Evolutionary conservation across 1,140 invertebrate genomes (phyloP).

Genomic region (Drosophila miranda): DNA sequence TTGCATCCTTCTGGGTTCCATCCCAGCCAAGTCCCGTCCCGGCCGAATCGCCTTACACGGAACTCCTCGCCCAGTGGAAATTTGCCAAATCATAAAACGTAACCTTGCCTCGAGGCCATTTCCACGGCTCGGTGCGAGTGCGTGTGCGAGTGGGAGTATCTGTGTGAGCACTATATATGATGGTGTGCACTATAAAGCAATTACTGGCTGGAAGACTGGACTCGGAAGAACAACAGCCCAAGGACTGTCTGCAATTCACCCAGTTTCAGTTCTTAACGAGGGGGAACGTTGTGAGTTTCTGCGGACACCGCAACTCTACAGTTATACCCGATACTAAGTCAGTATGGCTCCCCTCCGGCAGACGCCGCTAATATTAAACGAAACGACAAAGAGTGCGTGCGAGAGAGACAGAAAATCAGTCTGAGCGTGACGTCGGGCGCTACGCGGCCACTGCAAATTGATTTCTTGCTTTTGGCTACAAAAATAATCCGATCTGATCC

Average conservation of each 20-base stretch:
- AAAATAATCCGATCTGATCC: too few species aligned
- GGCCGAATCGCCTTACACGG: constrained; percentile 30
- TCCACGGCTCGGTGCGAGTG: not conserved
- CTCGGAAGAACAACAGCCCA: constrained; percentile 17
- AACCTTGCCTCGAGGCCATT: constrained; percentile 51
- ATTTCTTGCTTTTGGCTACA: too few species aligned
- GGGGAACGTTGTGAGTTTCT: too few species aligned
- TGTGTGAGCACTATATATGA: not conserved
- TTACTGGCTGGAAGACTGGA: constrained; percentile 54
- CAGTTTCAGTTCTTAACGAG: too few species aligned
- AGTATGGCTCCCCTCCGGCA: too few species aligned
- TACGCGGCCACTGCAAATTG: too few species aligned
- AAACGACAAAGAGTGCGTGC: too few species aligned
- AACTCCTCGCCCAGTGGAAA: constrained; percentile 51
- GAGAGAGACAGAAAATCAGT: too few species aligned
- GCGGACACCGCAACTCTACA: too few species aligned
- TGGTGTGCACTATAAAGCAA: constrained; percentile 50
- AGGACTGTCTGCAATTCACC: constrained; percentile 16
- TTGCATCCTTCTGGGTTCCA: constrained; percentile 51
- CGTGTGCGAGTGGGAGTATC: not conserved
- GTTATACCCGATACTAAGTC: too few species aligned
- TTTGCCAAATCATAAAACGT: constrained; percentile 65
- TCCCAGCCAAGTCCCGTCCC: constrained; percentile 23
- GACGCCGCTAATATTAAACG: too few species aligned
- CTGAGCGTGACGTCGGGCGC: too few species aligned